These are phyloP conservation scores for Procambarus virginalis DNA, from an alignment of 1,140 invertebrate genomes.

Conservation along the genomic window DNA sequence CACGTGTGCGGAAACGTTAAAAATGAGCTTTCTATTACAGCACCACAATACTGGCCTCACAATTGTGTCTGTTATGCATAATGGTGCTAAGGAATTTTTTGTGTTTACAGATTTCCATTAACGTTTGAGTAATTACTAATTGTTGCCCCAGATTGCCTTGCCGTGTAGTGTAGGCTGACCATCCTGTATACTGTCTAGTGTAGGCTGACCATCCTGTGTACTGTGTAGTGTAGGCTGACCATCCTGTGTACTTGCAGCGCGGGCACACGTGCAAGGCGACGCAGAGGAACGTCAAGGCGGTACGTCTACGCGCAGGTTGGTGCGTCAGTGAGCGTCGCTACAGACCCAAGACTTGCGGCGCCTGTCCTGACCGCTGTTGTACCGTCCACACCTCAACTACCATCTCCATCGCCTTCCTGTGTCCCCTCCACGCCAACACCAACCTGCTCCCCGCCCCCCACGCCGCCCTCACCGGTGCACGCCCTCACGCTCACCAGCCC, in stretches of 20 bases:
- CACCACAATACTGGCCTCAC: too few relatives aligned
- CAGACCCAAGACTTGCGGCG: constrained; percentile 80
- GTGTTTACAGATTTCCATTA: too few relatives aligned
- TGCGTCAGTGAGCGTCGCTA: constrained; percentile 80
- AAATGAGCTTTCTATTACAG: too few relatives aligned
- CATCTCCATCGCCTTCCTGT: constrained; percentile 58
- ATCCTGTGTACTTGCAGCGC: constrained; percentile 34
- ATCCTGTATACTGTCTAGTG: too few relatives aligned
- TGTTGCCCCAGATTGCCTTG: too few relatives aligned
- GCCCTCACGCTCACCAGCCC: neutral
- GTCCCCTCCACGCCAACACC: constrained; percentile 55
- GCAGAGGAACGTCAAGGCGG: constrained; percentile 75
- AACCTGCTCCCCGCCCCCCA: constrained; percentile 9
- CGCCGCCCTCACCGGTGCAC: neutral
- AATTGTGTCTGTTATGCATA: too few relatives aligned
- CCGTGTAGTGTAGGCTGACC: too few relatives aligned
- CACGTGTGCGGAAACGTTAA: too few relatives aligned
- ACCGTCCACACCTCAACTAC: constrained; percentile 61
- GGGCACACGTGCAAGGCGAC: constrained; percentile 81
- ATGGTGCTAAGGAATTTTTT: too few relatives aligned
- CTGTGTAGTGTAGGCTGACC: neutral
- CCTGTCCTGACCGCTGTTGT: constrained; percentile 75
- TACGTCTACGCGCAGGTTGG: constrained; percentile 78
- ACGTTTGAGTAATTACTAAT: too few relatives aligned
- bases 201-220: too few relatives aligned